Percentiles rank a stretch among this genome's conserved stretches.
Conservation (phyloP, 2,113 vertebrate genomes). For the Mustela lutreola region DNA sequence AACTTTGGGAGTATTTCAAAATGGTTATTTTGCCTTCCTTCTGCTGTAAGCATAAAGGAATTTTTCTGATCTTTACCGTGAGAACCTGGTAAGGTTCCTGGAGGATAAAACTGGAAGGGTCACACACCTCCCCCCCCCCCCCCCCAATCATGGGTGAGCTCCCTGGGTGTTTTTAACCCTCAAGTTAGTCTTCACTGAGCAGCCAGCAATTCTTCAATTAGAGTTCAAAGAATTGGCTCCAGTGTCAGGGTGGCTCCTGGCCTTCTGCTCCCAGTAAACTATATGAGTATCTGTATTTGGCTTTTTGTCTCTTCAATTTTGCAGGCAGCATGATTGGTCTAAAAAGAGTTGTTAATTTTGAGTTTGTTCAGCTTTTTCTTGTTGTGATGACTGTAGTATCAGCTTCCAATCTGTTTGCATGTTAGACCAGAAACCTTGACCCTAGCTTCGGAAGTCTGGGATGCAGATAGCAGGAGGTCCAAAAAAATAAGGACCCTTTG, state of each 20-base stretch:
- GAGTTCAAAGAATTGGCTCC: neutral
- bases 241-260: neutral
- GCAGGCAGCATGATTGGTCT: neutral
- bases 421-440: neutral
- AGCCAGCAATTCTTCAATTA: neutral
- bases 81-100: neutral
- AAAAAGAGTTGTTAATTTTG: neutral
- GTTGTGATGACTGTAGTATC: neutral
- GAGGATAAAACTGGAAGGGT: neutral
- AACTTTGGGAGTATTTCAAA: neutral
- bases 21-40: neutral
- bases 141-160: neutral
- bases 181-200: neutral
- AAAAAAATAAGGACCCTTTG: neutral
- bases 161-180: neutral
- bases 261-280: neutral
- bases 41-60: neutral
- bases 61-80: neutral
- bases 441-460: neutral
- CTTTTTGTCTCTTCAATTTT: neutral
- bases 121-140: accelerated
- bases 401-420: neutral
- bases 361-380: neutral
- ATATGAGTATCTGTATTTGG: neutral
- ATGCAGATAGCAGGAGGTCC: neutral